Evolutionary conservation across 92 coral and sea anemone species (phyloP).

Genomic region (Zoanthus sociatus): DNA sequence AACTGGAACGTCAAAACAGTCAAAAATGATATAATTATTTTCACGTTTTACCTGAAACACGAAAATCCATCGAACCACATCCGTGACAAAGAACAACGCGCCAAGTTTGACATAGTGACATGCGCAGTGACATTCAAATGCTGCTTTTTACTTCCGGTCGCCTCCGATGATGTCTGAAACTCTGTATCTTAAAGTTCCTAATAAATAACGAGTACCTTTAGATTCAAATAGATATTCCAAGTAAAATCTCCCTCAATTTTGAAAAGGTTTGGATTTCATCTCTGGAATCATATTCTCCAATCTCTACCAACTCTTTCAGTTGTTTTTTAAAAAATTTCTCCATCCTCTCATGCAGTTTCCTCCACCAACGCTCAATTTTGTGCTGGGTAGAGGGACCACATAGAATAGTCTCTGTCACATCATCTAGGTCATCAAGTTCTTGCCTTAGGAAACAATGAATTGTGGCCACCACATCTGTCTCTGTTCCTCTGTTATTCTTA

Average conservation of each 20-base stretch:
- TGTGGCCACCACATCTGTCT: slow-evolving; percentile 67
- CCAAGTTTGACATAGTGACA: too few species aligned
- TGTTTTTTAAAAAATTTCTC: slow-evolving; percentile 70
- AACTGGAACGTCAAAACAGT: too few species aligned
- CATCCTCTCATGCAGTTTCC: slow-evolving; percentile 63
- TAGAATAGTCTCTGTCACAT: slow-evolving; percentile 59
- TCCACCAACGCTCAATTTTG: slow-evolving; percentile 70
- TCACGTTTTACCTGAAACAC: too few species aligned
- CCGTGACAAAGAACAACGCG: neutral
- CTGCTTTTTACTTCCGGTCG: slow-evolving; percentile 25
- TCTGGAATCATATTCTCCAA: slow-evolving; percentile 69
- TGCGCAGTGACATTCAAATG: slow-evolving; percentile 14
- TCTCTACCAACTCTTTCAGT: slow-evolving; percentile 58
- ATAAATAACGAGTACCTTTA: too few species aligned
- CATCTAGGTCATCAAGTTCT: slow-evolving; percentile 57
- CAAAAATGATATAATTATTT: too few species aligned
- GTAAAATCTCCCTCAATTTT: too few species aligned
- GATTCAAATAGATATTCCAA: too few species aligned
- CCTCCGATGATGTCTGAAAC: neutral
- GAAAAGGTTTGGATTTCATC: too few species aligned
- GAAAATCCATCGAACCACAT: too few species aligned
- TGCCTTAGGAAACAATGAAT: slow-evolving; percentile 63
- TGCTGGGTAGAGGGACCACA: slow-evolving; percentile 74
- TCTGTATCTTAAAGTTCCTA: too few species aligned
- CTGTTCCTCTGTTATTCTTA: slow-evolving; percentile 70